Percentiles rank a stretch among this genome's conserved stretches.
phyloP scores from a whole-genome alignment of 2,797 vertebrate genomes.

The Enteromius anoplus region DNA sequence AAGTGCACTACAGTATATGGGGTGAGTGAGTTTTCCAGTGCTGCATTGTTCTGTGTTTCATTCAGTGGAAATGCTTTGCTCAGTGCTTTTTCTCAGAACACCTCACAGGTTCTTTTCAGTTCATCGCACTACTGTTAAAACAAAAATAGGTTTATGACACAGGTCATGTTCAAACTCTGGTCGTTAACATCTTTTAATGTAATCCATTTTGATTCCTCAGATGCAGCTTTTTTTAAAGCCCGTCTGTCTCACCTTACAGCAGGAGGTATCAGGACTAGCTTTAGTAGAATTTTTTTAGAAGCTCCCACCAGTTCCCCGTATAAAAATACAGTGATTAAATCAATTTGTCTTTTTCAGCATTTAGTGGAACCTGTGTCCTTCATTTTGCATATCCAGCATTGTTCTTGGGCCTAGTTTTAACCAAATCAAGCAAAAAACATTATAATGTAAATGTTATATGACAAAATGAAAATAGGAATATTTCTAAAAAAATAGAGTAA shows the following conservation, averaged over 20 bases:
- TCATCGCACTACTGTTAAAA: background rate
- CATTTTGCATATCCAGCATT: background rate
- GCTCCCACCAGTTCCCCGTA: background rate
- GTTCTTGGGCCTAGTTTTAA: background rate
- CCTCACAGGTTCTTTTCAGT: slow-evolving; percentile 2
- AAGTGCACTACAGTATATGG: background rate
- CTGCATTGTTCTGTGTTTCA: slow-evolving; percentile 4
- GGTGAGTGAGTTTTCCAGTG: slow-evolving; percentile 9
- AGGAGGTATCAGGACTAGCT: slow-evolving; percentile 29
- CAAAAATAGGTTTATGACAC: background rate
- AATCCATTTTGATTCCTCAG: slow-evolving; percentile 21
- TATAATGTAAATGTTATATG: background rate
- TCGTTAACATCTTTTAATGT: background rate
- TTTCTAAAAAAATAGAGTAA: background rate
- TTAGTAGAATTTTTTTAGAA: background rate
- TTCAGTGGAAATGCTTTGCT: slow-evolving; percentile 31
- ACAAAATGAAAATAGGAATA: background rate
- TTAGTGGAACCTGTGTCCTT: background rate
- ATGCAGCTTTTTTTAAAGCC: slow-evolving; percentile 18
- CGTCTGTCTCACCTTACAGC: background rate
- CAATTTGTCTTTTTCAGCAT: background rate
- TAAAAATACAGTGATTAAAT: background rate
- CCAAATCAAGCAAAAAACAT: background rate
- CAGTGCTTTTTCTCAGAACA: slow-evolving; percentile 28
- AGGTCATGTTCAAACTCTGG: background rate